Base-by-base conservation (phyloP, 2,113 vertebrate genomes). In the Toxotes chatareus region DNA sequence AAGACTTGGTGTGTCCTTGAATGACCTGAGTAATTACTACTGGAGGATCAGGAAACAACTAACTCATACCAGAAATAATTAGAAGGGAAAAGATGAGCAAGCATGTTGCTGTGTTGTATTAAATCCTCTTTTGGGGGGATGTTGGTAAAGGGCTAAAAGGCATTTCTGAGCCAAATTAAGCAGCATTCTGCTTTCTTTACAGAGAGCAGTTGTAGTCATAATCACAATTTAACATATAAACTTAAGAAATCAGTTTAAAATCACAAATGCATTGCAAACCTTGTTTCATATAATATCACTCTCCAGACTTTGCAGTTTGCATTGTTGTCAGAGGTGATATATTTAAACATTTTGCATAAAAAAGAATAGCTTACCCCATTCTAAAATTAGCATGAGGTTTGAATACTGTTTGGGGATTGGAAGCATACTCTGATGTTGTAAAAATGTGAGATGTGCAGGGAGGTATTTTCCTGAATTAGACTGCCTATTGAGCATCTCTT, bases 401-500 rank as follows among this genome's bases (percentile, higher is more conserved):
- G 64, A 86, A 74, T 38, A 59, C 79, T 65, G 55, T 47, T 36
- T 27, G 27, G 71, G 68, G 83, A 80, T 38, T 76, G 70, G 42
- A 81, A 71, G 34, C 51, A 31, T 23, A 23, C 70, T 73, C 21
- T 47, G 17, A 53, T 79, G 62, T 34, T 73, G 68, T 53, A 23
- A 63, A 81, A 79, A 76, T 69, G 78, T 72, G 63, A 61, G 55
- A 49, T 78, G 57, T 80, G 71, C 32, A 61, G 59, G 60, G 71
- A 79, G 64, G 81, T 36, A 32, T 60, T 73, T 69, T 46, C 62
- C 60, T 72, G 76, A 82, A 69, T 82, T 82, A 80, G 82, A 76
- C 81, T 78, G 57, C 84, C 74, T 75, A 68, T 82, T 80, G 76
- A 88, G 78, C 63, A 75, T 79, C 65, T 73, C 61, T 73, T 80